These are phyloP conservation scores for Oreamnos americanus DNA, from an alignment of 2,113 vertebrate species.

Conservation along the genomic window DNA sequence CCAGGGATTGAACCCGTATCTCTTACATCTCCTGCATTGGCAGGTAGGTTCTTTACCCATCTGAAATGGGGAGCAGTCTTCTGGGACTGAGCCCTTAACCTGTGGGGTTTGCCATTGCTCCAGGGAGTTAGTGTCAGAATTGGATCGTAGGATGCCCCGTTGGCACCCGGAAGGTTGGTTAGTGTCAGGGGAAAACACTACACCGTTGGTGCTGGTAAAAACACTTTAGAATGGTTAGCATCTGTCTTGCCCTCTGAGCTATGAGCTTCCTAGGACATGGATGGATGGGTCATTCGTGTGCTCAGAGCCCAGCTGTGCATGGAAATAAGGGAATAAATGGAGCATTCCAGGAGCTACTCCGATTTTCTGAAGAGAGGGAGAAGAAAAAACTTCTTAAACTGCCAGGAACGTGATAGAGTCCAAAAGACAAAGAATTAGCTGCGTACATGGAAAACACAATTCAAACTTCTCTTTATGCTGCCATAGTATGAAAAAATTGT, in stretches of 20 bases:
- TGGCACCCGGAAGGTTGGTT: neutral
- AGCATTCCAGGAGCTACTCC: neutral
- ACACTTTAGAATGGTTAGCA: neutral
- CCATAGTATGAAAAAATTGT: neutral
- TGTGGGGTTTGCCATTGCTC: neutral
- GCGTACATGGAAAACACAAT: neutral
- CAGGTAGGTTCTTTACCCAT: neutral
- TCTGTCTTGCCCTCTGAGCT: neutral
- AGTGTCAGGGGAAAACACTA: neutral
- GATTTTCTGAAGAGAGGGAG: neutral
- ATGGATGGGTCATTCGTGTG: neutral
- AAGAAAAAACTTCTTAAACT: neutral
- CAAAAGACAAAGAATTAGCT: neutral
- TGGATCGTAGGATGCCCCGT: neutral
- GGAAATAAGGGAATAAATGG: neutral
- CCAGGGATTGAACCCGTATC: neutral
- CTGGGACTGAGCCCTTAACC: neutral
- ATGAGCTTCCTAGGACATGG: neutral
- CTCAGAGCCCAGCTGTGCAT: neutral
- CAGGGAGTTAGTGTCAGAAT: neutral
- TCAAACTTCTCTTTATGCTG: neutral
- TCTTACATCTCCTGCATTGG: neutral
- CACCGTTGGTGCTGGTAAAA: neutral
- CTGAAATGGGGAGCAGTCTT: neutral
- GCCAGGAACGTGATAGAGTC: neutral